Evolutionary conservation across 1,140 invertebrate genomes (phyloP).

Genomic region (Anastrepha obliqua): DNA sequence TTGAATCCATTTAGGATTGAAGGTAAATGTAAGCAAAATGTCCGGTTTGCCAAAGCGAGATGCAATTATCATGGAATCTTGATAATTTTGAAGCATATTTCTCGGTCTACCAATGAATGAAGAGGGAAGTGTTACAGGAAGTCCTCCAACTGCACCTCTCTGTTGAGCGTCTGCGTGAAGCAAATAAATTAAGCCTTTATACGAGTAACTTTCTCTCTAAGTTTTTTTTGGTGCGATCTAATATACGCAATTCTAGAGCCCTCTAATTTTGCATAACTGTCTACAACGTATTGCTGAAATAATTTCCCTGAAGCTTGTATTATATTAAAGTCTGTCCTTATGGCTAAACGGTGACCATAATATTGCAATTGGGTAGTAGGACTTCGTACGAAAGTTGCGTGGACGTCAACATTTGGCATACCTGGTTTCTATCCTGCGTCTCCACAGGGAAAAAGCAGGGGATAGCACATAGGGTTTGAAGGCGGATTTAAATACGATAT

Average conservation of each 20-base stretch:
- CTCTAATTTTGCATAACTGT: conserved; percentile 15
- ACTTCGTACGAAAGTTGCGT: too few relatives aligned
- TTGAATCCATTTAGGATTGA: conserved; percentile 76
- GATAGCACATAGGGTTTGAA: too few relatives aligned
- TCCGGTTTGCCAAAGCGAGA: conserved; percentile 40
- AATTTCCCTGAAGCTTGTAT: conserved; percentile 19
- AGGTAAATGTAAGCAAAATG: conserved; percentile 69
- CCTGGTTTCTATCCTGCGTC: too few relatives aligned
- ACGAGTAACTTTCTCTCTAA: background rate
- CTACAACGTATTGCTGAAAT: conserved; percentile 8
- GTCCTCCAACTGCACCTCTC: background rate
- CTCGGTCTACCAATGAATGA: conserved; percentile 21
- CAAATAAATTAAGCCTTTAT: conserved; percentile 37
- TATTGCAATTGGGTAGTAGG: conserved; percentile 6
- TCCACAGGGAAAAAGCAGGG: too few relatives aligned
- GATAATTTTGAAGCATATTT: conserved; percentile 50
- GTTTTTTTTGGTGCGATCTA: conserved; percentile 38
- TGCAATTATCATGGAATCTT: conserved; percentile 4
- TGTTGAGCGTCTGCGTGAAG: conserved; percentile 21
- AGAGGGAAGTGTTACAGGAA: conserved; percentile 21
- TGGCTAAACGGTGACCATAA: background rate
- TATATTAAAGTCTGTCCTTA: background rate
- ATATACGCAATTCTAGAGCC: conserved; percentile 22
- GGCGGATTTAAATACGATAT: too few relatives aligned
- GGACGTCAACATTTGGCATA: too few relatives aligned